Evolutionary conservation across 64 coral and sea anemone species (phyloP).

Genomic region (Stylophora pistillata): DNA sequence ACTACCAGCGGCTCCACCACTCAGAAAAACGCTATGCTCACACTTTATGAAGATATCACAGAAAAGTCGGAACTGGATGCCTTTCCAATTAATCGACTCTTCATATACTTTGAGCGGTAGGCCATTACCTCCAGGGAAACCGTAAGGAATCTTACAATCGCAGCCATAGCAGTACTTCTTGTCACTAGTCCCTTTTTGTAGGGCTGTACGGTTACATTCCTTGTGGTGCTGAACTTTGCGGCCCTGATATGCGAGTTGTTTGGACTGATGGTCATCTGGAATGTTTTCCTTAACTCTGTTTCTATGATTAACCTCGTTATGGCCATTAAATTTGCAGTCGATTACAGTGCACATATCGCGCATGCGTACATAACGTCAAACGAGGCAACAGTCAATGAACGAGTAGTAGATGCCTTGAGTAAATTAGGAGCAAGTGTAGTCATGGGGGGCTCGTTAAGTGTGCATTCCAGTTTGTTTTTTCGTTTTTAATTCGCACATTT

Average conservation of each 20-base stretch:
- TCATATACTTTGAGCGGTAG: constrained; percentile 63
- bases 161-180: constrained; percentile 47
- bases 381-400: constrained; percentile 9
- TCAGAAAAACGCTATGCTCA: constrained; percentile 64
- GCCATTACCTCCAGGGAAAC: constrained; percentile 56
- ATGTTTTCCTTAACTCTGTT: constrained; percentile 56
- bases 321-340: constrained; percentile 54
- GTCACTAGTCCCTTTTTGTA: constrained; percentile 60
- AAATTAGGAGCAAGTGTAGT: constrained; percentile 65
- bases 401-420: constrained; percentile 44
- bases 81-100: constrained; percentile 44
- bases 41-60: constrained; percentile 48
- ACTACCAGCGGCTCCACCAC: constrained; percentile 30
- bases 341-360: constrained; percentile 68
- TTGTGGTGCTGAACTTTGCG: constrained; percentile 52
- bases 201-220: constrained; percentile 27
- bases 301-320: constrained; percentile 72
- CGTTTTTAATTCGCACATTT: too few species aligned
- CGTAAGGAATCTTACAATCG: constrained; percentile 53
- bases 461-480: not conserved
- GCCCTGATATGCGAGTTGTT: constrained; percentile 58
- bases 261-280: constrained; percentile 66
- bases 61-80: constrained; percentile 33
- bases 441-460: constrained; percentile 41
- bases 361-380: constrained; percentile 56